Conservation (phyloP, 2,888 invertebrate genomes). For the Diarsia rubi region DNA sequence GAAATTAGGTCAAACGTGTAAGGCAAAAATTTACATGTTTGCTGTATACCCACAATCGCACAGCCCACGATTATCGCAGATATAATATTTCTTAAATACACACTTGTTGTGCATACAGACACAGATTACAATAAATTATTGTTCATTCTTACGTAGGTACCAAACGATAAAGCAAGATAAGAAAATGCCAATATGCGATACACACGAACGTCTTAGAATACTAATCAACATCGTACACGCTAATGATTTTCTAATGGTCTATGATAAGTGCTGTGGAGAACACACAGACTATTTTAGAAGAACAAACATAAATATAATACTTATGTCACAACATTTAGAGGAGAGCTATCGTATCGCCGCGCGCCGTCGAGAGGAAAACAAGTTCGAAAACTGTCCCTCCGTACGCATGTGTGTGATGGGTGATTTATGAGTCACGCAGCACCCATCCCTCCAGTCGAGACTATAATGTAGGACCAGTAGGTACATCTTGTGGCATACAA, state of each 20-base stretch:
- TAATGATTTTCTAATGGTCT: conserved; percentile 59
- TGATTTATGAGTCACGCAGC: conserved; percentile 49
- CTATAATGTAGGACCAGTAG: conserved; percentile 31
- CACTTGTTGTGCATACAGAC: conserved; percentile 39
- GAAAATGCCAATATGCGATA: conserved; percentile 44
- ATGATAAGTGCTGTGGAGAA: conserved; percentile 24
- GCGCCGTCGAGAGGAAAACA: conserved; percentile 59
- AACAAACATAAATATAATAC: conserved; percentile 23
- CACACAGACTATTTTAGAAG: conserved; percentile 22
- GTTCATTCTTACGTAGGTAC: conserved; percentile 31
- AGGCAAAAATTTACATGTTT: conserved; percentile 37
- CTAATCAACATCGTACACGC: conserved; percentile 33
- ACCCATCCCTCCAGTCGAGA: conserved; percentile 31
- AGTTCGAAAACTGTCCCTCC: conserved; percentile 47
- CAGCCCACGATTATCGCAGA: conserved; percentile 39
- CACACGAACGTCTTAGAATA: conserved; percentile 39
- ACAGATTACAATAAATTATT: conserved; percentile 57
- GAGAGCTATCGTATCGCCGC: conserved; percentile 20
- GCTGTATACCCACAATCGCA: conserved; percentile 22
- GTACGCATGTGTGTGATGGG: conserved; percentile 24
- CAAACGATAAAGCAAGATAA: conserved; percentile 59
- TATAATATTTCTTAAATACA: conserved; percentile 39
- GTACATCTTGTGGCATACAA: conserved; percentile 41
- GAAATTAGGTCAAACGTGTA: conserved; percentile 45
- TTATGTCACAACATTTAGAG: neutral